Conservation (phyloP, 2,113 vertebrate genomes). For the Burhinus bistriatus region DNA sequence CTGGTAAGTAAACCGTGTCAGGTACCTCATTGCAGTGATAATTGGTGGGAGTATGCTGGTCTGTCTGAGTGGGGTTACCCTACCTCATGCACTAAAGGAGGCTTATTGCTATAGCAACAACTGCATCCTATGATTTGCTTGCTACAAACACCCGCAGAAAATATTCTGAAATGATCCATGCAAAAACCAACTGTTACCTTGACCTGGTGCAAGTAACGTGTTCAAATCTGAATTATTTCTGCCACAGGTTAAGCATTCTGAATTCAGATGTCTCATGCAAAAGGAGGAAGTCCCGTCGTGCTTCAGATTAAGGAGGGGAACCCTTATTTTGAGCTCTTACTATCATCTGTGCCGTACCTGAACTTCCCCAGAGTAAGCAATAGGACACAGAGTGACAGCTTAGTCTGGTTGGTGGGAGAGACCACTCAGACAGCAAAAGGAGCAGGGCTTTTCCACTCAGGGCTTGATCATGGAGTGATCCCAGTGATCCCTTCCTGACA, state of each 20-base stretch:
- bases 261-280: not conserved
- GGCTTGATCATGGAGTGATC: not conserved
- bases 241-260: not conserved
- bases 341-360: not conserved
- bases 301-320: not conserved
- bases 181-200: not conserved
- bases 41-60: not conserved
- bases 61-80: conserved; percentile 14
- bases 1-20: not conserved
- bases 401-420: not conserved
- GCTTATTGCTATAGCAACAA: conserved; percentile 68
- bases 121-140: conserved; percentile 26
- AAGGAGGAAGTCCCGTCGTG: not conserved
- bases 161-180: conserved; percentile 1
- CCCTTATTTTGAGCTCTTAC: not conserved
- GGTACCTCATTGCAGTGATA: not conserved
- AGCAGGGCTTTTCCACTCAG: not conserved
- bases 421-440: not conserved
- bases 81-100: conserved; percentile 1
- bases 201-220: not conserved
- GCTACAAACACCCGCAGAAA: not conserved
- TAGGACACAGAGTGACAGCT: not conserved
- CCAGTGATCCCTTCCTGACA: not conserved
- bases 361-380: not conserved
- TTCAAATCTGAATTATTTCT: not conserved